Base-by-base conservation (phyloP, 2,797 vertebrate genomes). In the Chelon labrosus region DNA sequence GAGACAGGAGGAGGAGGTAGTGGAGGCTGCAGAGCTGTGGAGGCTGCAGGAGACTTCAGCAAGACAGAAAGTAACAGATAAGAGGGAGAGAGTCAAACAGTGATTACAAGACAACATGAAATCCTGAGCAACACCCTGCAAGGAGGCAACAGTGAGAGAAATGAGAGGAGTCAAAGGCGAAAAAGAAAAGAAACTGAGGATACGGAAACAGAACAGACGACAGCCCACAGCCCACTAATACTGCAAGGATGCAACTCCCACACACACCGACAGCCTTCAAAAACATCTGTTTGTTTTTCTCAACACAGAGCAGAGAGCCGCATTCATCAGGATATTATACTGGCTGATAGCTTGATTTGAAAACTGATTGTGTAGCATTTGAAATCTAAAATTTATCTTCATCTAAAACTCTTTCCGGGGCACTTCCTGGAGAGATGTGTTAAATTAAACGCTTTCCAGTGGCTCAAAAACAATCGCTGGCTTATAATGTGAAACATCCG, bases 51-150 rank as follows among this genome's bases (percentile, higher is more conserved):
- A 82, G 79, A 71, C 84, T 70, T 84, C 77, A 85, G 82, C 83
- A 71, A 82, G 79, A 85, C 64, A 87, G 72, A 70, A 69, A 73
- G 70, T 51, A 68, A 86, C 61, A 74, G 65, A 84, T 67, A 70
- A 31, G 75, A 79, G 62, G 73, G 77, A 82, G 73, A 85, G 84
- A 93, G 90, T 94, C 92, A 93, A 86, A 94, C 88, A 83, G 88
- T 89, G 91, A 91, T 77, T 88, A 94, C 91, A 73, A 93, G 90
- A 95, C 91, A 93, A 95, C 93, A 96, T 94, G 92, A 88, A 90
- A 91, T 95, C 95, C 95, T 92, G 91, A 91, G 92, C 92, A 94
- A 92, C 92, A 94, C 91, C 96, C 95, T 95, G 94, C 92, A 95
- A 95, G 95, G 93, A 95, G 92, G 93, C 92, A 94, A 93, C 93